Evolutionary conservation across 1,140 invertebrate species (phyloP), one percentile per base, ranked within the genome.

Genomic region (Theocolax elegans): DNA sequence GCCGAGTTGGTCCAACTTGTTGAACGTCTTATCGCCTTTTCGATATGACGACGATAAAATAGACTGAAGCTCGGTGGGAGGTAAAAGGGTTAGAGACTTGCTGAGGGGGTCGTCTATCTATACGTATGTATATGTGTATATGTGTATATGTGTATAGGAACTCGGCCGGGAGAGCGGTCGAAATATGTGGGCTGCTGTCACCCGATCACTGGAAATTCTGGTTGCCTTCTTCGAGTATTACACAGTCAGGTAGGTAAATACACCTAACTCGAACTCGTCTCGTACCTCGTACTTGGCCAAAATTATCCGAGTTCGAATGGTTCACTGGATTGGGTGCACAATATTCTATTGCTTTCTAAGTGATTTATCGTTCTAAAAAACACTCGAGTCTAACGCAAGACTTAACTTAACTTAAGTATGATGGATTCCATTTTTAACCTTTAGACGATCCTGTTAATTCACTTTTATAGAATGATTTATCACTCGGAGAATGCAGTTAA

Each of bases 221-320:
- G 91, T 92, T 70, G 91, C 91, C 65, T 92, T 93, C 87, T 91
- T 93, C 87, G 91, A 93, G 79, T 92, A 92, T 83, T 93, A 93
- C 82, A 90, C 90, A 69, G 87, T 90, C 77, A 92, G 91, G 91
- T 92, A 89, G 87, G 80, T 72, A 64, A 10, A n/a, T n/a, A n/a
- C n/a, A n/a, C n/a, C n/a, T n/a, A n/a, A n/a, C 49, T n/a, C 15
- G 2, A 29, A 51, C 13, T 38, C 13, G 25, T 25, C 7, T 15
- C 23, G 49, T 38, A n/a, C n/a, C n/a, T n/a, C n/a, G n/a, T n/a
- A n/a, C n/a, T n/a, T n/a, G n/a, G n/a, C 35, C 13, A 4, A 10
- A 53, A 53, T 53, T 53, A 53, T n/a, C 10, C 25, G 25, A 15
- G n/a, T n/a, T n/a, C n/a, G n/a, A n/a, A n/a, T n/a, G n/a, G n/a